Conservation (phyloP, 1,140 invertebrate genomes). For the fruit fly (Drosophila melanogaster) region DNA sequence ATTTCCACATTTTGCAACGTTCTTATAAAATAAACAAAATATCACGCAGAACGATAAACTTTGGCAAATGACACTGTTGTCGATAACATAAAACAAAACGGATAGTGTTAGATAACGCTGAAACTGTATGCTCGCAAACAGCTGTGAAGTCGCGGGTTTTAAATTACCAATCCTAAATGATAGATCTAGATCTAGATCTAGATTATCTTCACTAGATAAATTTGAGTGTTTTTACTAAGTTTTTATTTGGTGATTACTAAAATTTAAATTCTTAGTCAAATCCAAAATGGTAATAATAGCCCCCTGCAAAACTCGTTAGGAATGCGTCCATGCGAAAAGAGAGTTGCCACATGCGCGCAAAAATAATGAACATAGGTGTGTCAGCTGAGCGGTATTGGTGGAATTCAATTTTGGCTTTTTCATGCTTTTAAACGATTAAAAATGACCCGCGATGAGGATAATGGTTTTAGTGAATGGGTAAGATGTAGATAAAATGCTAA, state of each 20-base stretch:
- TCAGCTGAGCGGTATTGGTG: slow-evolving; percentile 3
- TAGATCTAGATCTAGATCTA: too few relatives aligned
- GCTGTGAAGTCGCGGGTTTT: too few relatives aligned
- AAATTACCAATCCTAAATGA: too few relatives aligned
- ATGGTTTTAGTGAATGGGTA: slow-evolving; percentile 85
- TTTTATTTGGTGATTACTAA: background rate
- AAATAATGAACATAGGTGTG: background rate
- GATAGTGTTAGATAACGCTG: background rate
- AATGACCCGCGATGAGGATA: slow-evolving; percentile 62
- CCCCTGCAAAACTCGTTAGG: background rate
- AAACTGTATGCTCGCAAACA: background rate
- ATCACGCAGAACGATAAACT: slow-evolving; percentile 1
- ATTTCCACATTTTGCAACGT: slow-evolving; percentile 63
- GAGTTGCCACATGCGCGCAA: background rate
- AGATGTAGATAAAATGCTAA: background rate
- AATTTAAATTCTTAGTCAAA: background rate
- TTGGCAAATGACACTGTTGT: background rate
- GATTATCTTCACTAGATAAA: too few relatives aligned
- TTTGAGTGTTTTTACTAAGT: background rate
- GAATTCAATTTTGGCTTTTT: background rate
- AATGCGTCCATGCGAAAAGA: background rate
- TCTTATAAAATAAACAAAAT: slow-evolving; percentile 9
- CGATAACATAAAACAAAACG: background rate
- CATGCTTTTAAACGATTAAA: background rate
- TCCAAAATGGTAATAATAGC: background rate